Conservation (phyloP, 30 jellyfish, hydroid and myxozoan species). For the Catostylus mosaicus region DNA sequence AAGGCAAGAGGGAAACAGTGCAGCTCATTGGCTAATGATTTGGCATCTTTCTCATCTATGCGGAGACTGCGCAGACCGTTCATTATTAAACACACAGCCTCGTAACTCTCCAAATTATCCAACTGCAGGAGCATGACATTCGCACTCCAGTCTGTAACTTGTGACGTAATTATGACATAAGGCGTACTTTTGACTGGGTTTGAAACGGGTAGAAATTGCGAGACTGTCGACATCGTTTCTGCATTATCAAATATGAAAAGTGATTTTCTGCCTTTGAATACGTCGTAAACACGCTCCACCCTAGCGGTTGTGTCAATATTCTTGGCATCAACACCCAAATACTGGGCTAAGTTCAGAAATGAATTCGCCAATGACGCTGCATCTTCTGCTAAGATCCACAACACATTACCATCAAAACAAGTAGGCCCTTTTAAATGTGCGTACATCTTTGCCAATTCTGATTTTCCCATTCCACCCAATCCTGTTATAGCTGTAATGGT, state of each 20-base stretch:
- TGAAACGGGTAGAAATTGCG: slow-evolving; percentile 29
- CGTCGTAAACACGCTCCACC: slow-evolving; percentile 45
- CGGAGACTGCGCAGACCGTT: not conserved
- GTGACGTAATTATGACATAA: slow-evolving; percentile 49
- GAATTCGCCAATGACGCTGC: slow-evolving; percentile 41
- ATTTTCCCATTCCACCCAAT: slow-evolving; percentile 78
- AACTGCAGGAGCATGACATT: slow-evolving; percentile 13
- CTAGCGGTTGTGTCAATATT: not conserved
- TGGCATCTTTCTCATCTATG: slow-evolving; percentile 23
- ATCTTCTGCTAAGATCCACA: slow-evolving; percentile 67
- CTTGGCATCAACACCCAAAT: slow-evolving; percentile 26
- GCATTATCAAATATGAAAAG: slow-evolving; percentile 73
- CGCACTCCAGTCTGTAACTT: slow-evolving; percentile 56
- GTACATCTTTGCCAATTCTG: slow-evolving; percentile 60
- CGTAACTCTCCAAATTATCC: slow-evolving; percentile 23
- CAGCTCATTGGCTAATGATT: slow-evolving; percentile 21
- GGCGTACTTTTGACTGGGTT: slow-evolving; percentile 44
- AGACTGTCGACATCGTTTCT: slow-evolving; percentile 12
- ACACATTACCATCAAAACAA: slow-evolving; percentile 50
- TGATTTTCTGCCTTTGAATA: slow-evolving; percentile 24
- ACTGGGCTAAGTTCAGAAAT: slow-evolving; percentile 42
- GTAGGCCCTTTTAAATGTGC: slow-evolving; percentile 39
- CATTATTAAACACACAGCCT: slow-evolving; percentile 46
- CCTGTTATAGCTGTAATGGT: slow-evolving; percentile 49
- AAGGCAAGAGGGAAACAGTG: slow-evolving; percentile 68